phyloP scores from a whole-genome alignment of 2,797 vertebrate species.

The Semaprochilodus insignis region DNA sequence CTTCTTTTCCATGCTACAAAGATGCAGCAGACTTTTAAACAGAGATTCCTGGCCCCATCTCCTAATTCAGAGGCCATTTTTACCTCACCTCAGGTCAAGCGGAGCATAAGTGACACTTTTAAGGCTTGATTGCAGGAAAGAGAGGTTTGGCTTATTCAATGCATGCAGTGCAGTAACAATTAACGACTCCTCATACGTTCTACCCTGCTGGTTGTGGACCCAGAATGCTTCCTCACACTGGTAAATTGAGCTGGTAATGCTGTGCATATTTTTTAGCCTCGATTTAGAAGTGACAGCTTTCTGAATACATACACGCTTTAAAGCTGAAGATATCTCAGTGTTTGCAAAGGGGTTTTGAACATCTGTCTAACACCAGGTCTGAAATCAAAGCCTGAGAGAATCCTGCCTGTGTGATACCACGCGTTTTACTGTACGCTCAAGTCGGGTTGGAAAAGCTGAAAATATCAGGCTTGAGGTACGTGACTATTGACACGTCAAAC shows the following conservation, averaged over 20 bases:
- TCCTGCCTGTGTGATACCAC: not conserved
- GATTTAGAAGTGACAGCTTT: slow-evolving; percentile 53
- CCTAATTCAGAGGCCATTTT: slow-evolving; percentile 50
- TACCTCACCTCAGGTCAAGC: not conserved
- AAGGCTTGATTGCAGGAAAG: slow-evolving; percentile 33
- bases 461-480: not conserved
- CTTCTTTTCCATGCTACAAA: not conserved
- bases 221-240: slow-evolving; percentile 55
- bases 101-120: slow-evolving; percentile 9
- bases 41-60: slow-evolving; percentile 46
- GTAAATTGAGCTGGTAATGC: slow-evolving; percentile 67
- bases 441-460: not conserved
- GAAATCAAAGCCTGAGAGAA: not conserved
- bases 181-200: slow-evolving; percentile 67
- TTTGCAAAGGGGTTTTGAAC: not conserved
- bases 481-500: not conserved
- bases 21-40: slow-evolving; percentile 49
- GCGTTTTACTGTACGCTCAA: not conserved
- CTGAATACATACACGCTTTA: slow-evolving; percentile 26
- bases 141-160: slow-evolving; percentile 52
- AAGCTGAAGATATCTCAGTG: not conserved
- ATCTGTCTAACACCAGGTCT: not conserved
- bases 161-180: slow-evolving; percentile 61
- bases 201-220: slow-evolving; percentile 59
- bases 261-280: slow-evolving; percentile 60